Percentiles rank a stretch among this genome's conserved stretches.
phyloP scores from a whole-genome alignment of 2,113 vertebrate species.

The Junco hyemalis region DNA sequence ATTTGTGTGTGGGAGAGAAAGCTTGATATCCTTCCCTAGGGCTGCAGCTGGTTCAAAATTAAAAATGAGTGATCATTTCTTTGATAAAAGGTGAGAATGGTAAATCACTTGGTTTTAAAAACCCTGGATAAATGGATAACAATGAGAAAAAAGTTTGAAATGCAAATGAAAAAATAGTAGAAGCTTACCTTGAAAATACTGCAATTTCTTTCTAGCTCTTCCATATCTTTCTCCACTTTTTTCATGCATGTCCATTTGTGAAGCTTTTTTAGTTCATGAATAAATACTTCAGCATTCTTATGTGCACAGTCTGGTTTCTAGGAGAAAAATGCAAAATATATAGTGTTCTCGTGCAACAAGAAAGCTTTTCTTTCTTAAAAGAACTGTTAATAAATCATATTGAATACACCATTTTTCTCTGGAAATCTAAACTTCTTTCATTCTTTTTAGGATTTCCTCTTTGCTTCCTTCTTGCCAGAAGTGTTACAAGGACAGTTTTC shows the following conservation, averaged over 20 bases:
- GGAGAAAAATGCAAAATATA: neutral
- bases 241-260: rapidly evolving
- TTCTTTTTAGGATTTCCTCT: neutral
- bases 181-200: neutral
- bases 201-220: rapidly evolving
- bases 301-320: neutral
- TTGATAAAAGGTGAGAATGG: neutral
- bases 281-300: neutral
- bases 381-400: neutral
- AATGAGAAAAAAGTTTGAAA: neutral
- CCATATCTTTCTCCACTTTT: neutral
- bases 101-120: neutral
- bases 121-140: too few relatives aligned
- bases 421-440: neutral
- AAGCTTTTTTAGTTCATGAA: neutral
- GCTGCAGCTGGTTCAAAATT: neutral
- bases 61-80: neutral
- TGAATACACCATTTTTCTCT: neutral
- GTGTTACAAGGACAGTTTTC: neutral
- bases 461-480: neutral
- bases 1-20: neutral
- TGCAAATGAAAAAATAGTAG: neutral
- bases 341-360: neutral
- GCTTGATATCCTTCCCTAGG: neutral
- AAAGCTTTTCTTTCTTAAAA: neutral